Evolutionary conservation across 2,888 invertebrate species (phyloP).

Genomic region (Caenorhabditis zanzibari): DNA sequence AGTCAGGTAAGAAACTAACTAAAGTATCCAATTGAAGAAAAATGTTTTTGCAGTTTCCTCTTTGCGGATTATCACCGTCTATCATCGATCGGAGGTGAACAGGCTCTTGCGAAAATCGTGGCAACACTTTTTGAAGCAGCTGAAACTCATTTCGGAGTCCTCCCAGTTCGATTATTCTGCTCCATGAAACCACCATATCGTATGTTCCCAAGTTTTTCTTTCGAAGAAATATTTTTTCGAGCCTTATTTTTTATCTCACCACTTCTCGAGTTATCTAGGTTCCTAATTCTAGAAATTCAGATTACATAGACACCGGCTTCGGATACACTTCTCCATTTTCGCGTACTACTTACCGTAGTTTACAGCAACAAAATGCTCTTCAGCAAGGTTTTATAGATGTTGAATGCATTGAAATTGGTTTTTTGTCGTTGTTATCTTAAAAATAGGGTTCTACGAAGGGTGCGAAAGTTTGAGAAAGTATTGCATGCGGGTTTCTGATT

Average conservation of each 20-base stretch:
- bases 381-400: slow-evolving; percentile 49
- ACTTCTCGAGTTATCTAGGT: not conserved
- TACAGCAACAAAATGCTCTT: slow-evolving; percentile 45
- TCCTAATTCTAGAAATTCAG: slow-evolving; percentile 42
- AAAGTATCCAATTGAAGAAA: not conserved
- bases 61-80: slow-evolving; percentile 96
- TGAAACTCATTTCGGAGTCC: slow-evolving; percentile 81
- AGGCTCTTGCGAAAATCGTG: slow-evolving; percentile 96
- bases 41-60: slow-evolving; percentile 89
- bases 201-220: too few species aligned
- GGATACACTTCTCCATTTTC: slow-evolving; percentile 61
- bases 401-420: too few species aligned
- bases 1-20: slow-evolving; percentile 69
- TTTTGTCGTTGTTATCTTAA: slow-evolving; percentile 10
- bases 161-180: slow-evolving; percentile 81
- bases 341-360: slow-evolving; percentile 55
- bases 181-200: slow-evolving; percentile 75
- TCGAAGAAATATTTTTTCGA: not conserved
- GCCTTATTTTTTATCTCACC: not conserved
- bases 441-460: too few species aligned
- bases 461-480: too few species aligned
- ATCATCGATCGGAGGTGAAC: slow-evolving; percentile 91
- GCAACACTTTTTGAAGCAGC: slow-evolving; percentile 92
- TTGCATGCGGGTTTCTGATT: too few species aligned
- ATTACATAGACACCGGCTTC: slow-evolving; percentile 66